A percentile compares a stretch with the other conserved stretches of the same genome.
phyloP scores from a whole-genome alignment of 2,888 invertebrate species.

The Lagria hirta region DNA sequence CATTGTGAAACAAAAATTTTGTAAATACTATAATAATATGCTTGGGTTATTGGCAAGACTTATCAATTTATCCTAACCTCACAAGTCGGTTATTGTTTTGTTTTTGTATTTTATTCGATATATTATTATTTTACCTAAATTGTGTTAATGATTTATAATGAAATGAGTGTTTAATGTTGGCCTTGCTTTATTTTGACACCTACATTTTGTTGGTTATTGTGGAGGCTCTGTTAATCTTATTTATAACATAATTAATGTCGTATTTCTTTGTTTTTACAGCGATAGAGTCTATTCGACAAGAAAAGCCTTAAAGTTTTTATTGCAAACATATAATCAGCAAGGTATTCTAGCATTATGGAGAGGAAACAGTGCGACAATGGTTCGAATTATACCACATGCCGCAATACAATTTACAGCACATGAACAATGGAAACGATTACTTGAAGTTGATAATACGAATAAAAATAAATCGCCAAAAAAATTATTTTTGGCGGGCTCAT shows the following conservation, averaged over 20 bases:
- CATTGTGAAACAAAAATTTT: too few species aligned
- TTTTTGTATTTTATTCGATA: too few species aligned
- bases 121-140: too few species aligned
- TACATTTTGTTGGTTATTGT: too few species aligned
- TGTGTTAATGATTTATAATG: background rate
- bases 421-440: conserved; percentile 90
- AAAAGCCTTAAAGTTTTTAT: conserved; percentile 71
- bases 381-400: conserved; percentile 94
- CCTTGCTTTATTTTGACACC: too few species aligned
- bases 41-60: too few species aligned
- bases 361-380: conserved; percentile 98
- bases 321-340: conserved; percentile 68
- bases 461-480: conserved; percentile 52
- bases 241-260: too few species aligned
- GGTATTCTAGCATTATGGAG: conserved; percentile 89
- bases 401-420: conserved; percentile 97
- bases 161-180: too few species aligned
- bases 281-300: conserved; percentile 71
- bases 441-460: conserved; percentile 67
- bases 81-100: too few species aligned
- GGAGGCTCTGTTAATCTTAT: too few species aligned
- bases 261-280: conserved; percentile 54
- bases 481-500: conserved; percentile 85
- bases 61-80: too few species aligned
- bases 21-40: too few species aligned